Evolutionary conservation across 2,888 invertebrate species (phyloP).

Genomic region (Dascillus cervinus): DNA sequence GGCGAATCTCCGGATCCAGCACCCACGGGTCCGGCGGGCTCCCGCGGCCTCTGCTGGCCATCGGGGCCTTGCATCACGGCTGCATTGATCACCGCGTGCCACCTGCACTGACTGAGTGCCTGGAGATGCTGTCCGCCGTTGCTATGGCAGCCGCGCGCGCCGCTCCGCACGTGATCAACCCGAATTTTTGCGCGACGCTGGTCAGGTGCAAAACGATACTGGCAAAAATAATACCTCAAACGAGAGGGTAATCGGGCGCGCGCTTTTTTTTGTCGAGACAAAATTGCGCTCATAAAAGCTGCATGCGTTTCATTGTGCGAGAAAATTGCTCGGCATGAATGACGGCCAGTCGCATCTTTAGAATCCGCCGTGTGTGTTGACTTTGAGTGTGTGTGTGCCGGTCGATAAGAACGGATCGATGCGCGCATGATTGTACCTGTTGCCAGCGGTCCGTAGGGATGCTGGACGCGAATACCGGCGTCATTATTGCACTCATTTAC

Average conservation of each 20-base stretch:
- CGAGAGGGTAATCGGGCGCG: no score
- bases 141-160: slow-evolving; percentile 34
- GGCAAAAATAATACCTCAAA: no score
- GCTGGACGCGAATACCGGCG: slow-evolving; percentile 19
- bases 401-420: slow-evolving; percentile 15
- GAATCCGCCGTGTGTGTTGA: slow-evolving; percentile 9
- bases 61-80: slow-evolving; percentile 38
- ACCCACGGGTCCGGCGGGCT: slow-evolving; percentile 39
- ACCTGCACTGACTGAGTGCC: slow-evolving; percentile 40
- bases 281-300: slow-evolving; percentile 14
- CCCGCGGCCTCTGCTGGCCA: slow-evolving; percentile 41
- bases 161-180: slow-evolving; percentile 43
- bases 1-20: slow-evolving; percentile 75
- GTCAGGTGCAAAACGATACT: slow-evolving; percentile 23
- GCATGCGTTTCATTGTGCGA: slow-evolving; percentile 13
- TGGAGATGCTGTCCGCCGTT: slow-evolving; percentile 33
- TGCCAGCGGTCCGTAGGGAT: slow-evolving; percentile 26
- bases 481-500: slow-evolving; percentile 19
- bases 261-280: no score
- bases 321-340: slow-evolving; percentile 16
- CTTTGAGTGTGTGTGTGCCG: slow-evolving; percentile 10
- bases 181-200: slow-evolving; percentile 33
- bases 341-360: slow-evolving; percentile 11
- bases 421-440: slow-evolving; percentile 26
- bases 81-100: slow-evolving; percentile 37